Conservation (phyloP, 1,140 invertebrate genomes). For the Zaprionus lachaisei region DNA sequence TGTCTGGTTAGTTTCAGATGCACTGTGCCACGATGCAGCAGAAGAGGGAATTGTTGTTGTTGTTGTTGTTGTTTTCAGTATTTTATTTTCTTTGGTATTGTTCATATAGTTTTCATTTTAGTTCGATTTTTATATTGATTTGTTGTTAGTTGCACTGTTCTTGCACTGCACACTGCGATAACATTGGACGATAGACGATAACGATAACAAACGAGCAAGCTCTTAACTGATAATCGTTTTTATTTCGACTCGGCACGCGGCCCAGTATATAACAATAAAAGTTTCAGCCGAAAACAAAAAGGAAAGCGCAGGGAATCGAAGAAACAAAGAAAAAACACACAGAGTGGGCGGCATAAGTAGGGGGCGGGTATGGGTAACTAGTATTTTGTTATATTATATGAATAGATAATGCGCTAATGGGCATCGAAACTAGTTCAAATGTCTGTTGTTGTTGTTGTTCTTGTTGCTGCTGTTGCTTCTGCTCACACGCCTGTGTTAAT, state of each 20-base stretch:
- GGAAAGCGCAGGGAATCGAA: neutral
- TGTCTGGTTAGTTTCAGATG: constrained; percentile 34
- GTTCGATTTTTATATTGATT: neutral
- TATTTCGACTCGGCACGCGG: constrained; percentile 37
- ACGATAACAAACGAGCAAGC: constrained; percentile 30
- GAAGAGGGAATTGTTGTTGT: neutral
- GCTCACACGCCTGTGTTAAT: constrained; percentile 64
- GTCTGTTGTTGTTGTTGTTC: constrained; percentile 53
- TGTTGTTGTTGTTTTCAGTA: neutral
- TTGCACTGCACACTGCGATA: constrained; percentile 55
- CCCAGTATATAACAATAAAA: constrained; percentile 41
- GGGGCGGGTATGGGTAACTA: neutral
- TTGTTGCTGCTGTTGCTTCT: constrained; percentile 37
- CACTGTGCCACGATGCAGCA: constrained; percentile 23
- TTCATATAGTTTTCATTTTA: neutral
- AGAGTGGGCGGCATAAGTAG: constrained; percentile 51
- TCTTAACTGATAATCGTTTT: constrained; percentile 27
- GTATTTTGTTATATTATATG: constrained; percentile 11
- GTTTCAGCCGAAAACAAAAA: constrained; percentile 2
- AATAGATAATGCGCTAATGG: constrained; percentile 58
- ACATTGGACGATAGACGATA: constrained; percentile 28
- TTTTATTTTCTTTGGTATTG: neutral
- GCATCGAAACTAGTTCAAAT: constrained; percentile 71
- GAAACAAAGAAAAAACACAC: constrained; percentile 12
- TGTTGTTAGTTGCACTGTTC: constrained; percentile 54